Conservation (phyloP, 2,888 invertebrate species). For the Gari tellinella region DNA sequence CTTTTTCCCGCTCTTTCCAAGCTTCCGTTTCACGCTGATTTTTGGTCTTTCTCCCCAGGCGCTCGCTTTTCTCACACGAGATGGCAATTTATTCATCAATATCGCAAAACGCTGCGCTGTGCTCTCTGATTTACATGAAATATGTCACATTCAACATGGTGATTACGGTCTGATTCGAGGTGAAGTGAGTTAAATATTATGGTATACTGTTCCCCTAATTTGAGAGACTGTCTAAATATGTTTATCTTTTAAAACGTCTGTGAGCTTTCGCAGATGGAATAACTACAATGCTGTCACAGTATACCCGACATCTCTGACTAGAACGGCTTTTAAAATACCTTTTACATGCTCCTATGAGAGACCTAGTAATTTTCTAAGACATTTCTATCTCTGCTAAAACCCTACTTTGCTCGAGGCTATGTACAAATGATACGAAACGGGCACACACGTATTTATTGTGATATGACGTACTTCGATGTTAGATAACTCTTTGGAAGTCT, state of each 20-base stretch:
- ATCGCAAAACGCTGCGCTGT: conserved; percentile 37
- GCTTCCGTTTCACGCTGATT: conserved; percentile 53
- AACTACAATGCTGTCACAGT: conserved; percentile 40
- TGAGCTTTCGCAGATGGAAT: conserved; percentile 50
- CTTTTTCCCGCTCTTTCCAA: conserved; percentile 48
- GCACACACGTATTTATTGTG: too few species aligned
- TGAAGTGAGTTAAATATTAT: conserved; percentile 54
- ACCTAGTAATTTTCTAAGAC: too few species aligned
- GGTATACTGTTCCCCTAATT: conserved; percentile 58
- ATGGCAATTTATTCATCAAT: conserved; percentile 65
- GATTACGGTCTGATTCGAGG: conserved; percentile 53
- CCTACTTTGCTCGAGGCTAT: too few species aligned
- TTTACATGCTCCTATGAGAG: too few species aligned
- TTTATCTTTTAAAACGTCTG: conserved; percentile 57
- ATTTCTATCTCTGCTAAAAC: too few species aligned
- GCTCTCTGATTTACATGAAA: conserved; percentile 56
- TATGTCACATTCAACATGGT: conserved; percentile 59
- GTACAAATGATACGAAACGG: too few species aligned
- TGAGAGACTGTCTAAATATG: conserved; percentile 48
- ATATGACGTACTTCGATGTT: too few species aligned
- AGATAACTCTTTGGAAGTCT: too few species aligned
- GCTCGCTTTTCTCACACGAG: conserved; percentile 49
- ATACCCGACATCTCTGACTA: too few species aligned
- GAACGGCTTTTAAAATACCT: too few species aligned
- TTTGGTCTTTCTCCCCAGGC: conserved; percentile 35